phyloP scores from a whole-genome alignment of 1,140 invertebrate genomes.

The Drosophila funebris region DNA sequence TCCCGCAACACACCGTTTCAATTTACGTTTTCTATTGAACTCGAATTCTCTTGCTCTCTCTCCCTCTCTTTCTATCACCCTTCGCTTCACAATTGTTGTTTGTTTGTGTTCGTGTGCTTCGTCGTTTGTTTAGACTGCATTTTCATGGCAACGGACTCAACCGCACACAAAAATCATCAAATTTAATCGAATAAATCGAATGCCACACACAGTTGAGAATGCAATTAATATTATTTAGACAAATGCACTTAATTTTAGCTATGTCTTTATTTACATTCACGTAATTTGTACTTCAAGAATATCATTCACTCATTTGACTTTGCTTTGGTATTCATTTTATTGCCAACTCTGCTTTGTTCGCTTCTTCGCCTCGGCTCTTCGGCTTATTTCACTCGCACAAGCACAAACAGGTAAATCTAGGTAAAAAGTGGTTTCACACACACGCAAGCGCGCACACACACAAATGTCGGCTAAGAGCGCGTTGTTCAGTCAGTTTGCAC shows the following conservation, averaged over 20 bases:
- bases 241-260: constrained; percentile 1
- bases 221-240: constrained; percentile 22
- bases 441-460: constrained; percentile 31
- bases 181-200: constrained; percentile 28
- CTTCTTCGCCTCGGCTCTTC: constrained; percentile 17
- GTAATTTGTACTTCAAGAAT: constrained; percentile 18
- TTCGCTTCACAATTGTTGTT: constrained; percentile 38
- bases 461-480: constrained; percentile 9
- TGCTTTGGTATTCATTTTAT: constrained; percentile 31
- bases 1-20: background rate
- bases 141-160: constrained; percentile 69
- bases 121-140: constrained; percentile 75
- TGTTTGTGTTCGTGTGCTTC: constrained; percentile 40
- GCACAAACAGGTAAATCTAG: constrained; percentile 66
- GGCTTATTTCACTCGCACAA: constrained; percentile 45
- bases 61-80: background rate
- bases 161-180: background rate
- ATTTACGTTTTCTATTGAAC: constrained; percentile 33
- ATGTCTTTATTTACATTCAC: constrained; percentile 15
- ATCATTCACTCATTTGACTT: constrained; percentile 24
- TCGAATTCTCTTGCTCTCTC: constrained; percentile 17
- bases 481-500: constrained; percentile 18
- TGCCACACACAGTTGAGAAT: constrained; percentile 4
- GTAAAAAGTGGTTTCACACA: constrained; percentile 65
- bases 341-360: constrained; percentile 37